These are phyloP conservation scores for Falcunculus frontatus DNA, from an alignment of 2,113 vertebrate genomes.

Conservation along the genomic window DNA sequence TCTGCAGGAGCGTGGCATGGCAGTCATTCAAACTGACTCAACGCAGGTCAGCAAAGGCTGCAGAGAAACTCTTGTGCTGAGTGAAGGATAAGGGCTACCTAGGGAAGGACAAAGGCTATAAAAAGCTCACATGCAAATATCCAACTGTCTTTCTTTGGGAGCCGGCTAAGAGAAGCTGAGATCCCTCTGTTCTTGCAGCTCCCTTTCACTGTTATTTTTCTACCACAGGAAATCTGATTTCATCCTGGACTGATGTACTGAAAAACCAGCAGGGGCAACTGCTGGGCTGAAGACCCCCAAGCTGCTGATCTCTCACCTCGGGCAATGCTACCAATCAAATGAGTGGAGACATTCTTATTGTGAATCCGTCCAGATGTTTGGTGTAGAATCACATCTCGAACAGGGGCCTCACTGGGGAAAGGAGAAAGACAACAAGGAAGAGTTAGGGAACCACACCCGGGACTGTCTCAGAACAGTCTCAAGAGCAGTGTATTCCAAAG, in stretches of 20 bases:
- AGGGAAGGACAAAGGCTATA: background rate
- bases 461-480: background rate
- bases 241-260: background rate
- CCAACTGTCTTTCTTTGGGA: background rate
- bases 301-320: conserved; percentile 55
- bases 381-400: conserved; percentile 86
- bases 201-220: background rate
- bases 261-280: background rate
- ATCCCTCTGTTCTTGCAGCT: background rate
- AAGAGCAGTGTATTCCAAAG: background rate
- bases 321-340: conserved; percentile 93
- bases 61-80: background rate
- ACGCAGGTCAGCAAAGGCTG: background rate
- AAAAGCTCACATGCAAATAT: background rate
- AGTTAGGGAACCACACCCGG: background rate
- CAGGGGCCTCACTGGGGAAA: conserved; percentile 74
- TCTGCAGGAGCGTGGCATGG: background rate
- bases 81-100: background rate
- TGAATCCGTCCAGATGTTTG: conserved; percentile 94
- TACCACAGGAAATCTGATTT: background rate
- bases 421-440: background rate
- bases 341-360: conserved; percentile 98
- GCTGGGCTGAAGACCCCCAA: background rate
- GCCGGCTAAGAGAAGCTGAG: background rate
- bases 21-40: background rate